Evolutionary conservation across 2,888 invertebrate genomes (phyloP), one percentile per base, ranked within the genome.

Genomic region (Serripes groenlandicus): DNA sequence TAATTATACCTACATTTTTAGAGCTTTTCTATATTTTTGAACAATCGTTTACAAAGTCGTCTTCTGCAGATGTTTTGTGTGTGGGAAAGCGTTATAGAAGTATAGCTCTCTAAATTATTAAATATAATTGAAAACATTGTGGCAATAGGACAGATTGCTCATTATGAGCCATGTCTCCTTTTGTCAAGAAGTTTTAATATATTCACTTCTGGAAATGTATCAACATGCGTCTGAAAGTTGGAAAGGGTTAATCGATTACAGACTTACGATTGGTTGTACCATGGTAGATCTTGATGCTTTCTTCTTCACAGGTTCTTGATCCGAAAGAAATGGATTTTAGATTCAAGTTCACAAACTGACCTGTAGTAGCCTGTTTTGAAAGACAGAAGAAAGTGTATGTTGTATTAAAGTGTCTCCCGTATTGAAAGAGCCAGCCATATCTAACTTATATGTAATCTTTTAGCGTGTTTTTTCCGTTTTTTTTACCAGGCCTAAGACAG

Each of bases 281-380:
- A 28, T 70, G 58, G 52, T 78, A 80, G 15, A 87, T 70, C n/a
- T 49, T 30, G 11, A 86, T 49, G 42, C 68, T 74, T 64, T 86
- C 81, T 42, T 82, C 79, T n/a, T 73, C 72, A 49, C 86, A 84
- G 0, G 58, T 42, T 7, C 58, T 34, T 2, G 74, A 64, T 21
- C 76, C 86, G 56, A 87, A 84, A 21, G 78, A 28, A 0, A 84
- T 58, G 66, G 73, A 58, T 21, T 70, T 52, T 5, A 87, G 54
- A 15, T 77, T 56, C 7, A 86, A 49, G 23, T 77, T 32, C 23
- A 82, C 60, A 54, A 73, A 54, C 3, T 78, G 56, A 9, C 75
- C 78, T 18, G 64, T 23, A 15, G 66, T 58, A 2, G 82, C 84
- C 86, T 87, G 60, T 11, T 69, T 72, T 28, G 62, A 30, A 78